Base-by-base conservation (phyloP, 1,140 invertebrate species). In the Brachionus manjavacas region DNA sequence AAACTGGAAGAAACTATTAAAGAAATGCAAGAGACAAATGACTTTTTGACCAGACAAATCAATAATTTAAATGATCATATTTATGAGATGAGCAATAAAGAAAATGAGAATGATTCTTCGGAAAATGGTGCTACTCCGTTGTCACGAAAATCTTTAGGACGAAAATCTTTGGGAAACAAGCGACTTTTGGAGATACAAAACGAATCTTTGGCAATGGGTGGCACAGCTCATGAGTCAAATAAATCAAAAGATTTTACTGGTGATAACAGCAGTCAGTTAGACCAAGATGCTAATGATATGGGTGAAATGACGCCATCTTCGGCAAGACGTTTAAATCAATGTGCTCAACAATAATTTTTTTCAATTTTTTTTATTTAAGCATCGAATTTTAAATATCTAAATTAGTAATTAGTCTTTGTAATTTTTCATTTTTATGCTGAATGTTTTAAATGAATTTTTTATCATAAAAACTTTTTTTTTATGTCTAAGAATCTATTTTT, bases 11-110 rank as follows among this genome's bases (percentile, higher is more conserved):
- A 46, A 16, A 76, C 41, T 14, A 49, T 52, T 31, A 46, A 76
- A 28, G 72, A 76, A 76, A 76, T 76, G 72, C 72, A 76, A 76
- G n/a, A 16, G 20, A 76, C 72, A 25, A 76, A 76, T 76, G 72
- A 76, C 3, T 76, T 76, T 76, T 49, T 76, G 16, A 76, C 43
- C 3, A 46, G 28, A 20, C 72, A 76, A 76, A 49, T 76, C 0
- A 76, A 76, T 31, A 76, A 52, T 28, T 49, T 76, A 28, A 76
- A 76, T 76, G 41, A 76, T 28, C 43, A 76, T 39, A 76, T 76
- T n/a, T 76, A 76, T 14, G 72, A 76, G 31, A 49, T 76, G 20
- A 76, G 72, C 7, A 76, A 76, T 49, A 76, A 76, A 76, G 72
- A 76, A 76, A 76, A 76, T 49, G 72, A 76, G 4, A 49, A 49